These are phyloP conservation scores for Paramuricea clavata DNA, from an alignment of 92 coral and sea anemone species.

Conservation along the genomic window DNA sequence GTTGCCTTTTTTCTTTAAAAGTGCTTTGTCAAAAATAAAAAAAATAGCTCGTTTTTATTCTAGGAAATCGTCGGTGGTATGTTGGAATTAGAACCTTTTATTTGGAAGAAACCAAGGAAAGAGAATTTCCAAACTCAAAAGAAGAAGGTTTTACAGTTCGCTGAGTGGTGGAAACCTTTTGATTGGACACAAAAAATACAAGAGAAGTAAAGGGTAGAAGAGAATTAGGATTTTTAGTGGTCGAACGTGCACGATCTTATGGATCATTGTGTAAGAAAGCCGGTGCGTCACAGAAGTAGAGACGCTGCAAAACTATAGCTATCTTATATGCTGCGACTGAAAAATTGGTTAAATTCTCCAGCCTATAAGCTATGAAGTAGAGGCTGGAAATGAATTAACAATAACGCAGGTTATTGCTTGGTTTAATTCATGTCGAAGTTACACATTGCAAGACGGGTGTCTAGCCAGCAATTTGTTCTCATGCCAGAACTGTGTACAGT, in stretches of 20 bases:
- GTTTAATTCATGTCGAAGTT: background rate
- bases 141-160: constrained; percentile 90
- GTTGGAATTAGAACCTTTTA: constrained; percentile 93
- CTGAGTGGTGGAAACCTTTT: constrained; percentile 98
- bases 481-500: too few species aligned
- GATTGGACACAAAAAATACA: constrained; percentile 91
- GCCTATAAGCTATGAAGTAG: background rate
- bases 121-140: constrained; percentile 95
- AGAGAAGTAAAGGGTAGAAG: constrained; percentile 44
- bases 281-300: background rate
- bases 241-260: background rate
- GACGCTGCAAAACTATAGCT: background rate
- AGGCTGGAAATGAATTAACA: background rate
- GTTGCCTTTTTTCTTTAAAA: too few species aligned
- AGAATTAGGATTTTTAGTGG: background rate
- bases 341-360: background rate
- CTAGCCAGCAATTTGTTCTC: background rate
- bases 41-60: too few species aligned
- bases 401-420: too few species aligned
- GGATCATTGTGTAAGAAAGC: background rate
- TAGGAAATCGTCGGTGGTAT: constrained; percentile 98
- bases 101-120: constrained; percentile 92
- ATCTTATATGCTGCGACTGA: too few species aligned
- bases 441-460: background rate
- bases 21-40: too few species aligned